Conservation (phyloP, 1,140 invertebrate species). For the Drosophila lacteicornis region DNA sequence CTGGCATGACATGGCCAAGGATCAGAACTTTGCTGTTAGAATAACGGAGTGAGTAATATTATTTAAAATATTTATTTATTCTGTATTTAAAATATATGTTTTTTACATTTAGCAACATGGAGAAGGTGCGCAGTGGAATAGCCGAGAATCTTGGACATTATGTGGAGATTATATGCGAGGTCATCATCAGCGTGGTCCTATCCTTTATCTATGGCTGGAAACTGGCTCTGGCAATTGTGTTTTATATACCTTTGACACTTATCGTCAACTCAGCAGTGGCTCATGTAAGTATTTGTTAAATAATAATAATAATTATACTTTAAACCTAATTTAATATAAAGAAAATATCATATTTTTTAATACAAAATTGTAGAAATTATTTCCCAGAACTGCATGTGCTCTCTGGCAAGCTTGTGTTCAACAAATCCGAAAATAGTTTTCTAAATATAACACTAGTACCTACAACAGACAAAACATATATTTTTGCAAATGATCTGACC, state of each 20-base stretch:
- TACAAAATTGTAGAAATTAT: background rate
- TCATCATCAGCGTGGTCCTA: constrained; percentile 88
- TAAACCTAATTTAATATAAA: background rate
- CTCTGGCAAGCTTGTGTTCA: constrained; percentile 3
- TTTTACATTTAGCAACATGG: constrained; percentile 89
- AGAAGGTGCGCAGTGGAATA: constrained; percentile 94
- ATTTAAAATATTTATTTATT: constrained; percentile 55
- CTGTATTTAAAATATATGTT: background rate
- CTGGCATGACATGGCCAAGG: constrained; percentile 94
- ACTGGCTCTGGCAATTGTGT: constrained; percentile 92
- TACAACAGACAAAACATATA: constrained; percentile 12
- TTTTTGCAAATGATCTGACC: background rate
- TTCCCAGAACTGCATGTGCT: constrained; percentile 3
- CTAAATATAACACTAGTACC: constrained; percentile 18
- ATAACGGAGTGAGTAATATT: constrained; percentile 91
- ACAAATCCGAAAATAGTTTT: constrained; percentile 27
- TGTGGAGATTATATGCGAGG: constrained; percentile 89
- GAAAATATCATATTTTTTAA: background rate
- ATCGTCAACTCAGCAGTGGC: constrained; percentile 88
- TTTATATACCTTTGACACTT: constrained; percentile 92
- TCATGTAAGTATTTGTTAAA: constrained; percentile 86
- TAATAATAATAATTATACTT: background rate
- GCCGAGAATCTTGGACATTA: constrained; percentile 94
- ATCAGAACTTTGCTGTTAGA: constrained; percentile 94
- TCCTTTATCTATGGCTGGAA: constrained; percentile 92